Percentiles rank a stretch among this genome's conserved stretches.
These are phyloP conservation scores for Mechanitis mazaeus DNA, from an alignment of 2,888 invertebrate species.

Conservation along the genomic window DNA sequence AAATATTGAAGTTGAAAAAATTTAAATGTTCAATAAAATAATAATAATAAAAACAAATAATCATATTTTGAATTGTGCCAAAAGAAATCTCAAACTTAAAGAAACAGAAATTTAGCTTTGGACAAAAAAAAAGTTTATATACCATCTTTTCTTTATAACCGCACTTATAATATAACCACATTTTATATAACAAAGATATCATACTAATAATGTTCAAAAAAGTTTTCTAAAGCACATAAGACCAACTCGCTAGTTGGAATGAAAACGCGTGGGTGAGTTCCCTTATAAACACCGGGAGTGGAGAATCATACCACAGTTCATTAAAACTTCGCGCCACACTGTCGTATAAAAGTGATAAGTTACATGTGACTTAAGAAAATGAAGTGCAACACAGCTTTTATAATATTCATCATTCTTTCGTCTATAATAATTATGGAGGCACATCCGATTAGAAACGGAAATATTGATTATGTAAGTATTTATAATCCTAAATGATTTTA, in stretches of 20 bases:
- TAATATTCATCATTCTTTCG: conserved; percentile 46
- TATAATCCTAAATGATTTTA: no score
- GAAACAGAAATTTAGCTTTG: no score
- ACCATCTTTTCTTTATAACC: no score
- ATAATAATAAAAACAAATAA: no score
- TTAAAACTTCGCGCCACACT: conserved; percentile 35
- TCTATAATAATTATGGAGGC: conserved; percentile 43
- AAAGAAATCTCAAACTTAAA: no score
- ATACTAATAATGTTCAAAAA: no score
- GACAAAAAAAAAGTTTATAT: no score
- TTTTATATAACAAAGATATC: no score
- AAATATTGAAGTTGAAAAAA: no score
- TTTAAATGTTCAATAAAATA: no score
- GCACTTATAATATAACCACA: no score
- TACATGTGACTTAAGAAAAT: conserved; percentile 35
- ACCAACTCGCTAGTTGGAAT: conserved; percentile 34
- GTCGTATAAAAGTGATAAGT: conserved; percentile 34
- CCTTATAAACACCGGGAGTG: conserved; percentile 55
- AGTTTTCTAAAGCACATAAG: background rate
- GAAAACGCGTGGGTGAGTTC: conserved; percentile 58
- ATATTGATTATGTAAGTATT: conserved; percentile 65
- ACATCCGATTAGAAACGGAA: conserved; percentile 48
- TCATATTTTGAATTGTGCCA: no score
- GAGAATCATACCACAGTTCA: conserved; percentile 45
- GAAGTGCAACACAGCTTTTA: conserved; percentile 42